A percentile compares a stretch with the other conserved stretches of the same genome.
Conservation (phyloP, 2,797 vertebrate genomes). For the Emydoidea blandingii region DNA sequence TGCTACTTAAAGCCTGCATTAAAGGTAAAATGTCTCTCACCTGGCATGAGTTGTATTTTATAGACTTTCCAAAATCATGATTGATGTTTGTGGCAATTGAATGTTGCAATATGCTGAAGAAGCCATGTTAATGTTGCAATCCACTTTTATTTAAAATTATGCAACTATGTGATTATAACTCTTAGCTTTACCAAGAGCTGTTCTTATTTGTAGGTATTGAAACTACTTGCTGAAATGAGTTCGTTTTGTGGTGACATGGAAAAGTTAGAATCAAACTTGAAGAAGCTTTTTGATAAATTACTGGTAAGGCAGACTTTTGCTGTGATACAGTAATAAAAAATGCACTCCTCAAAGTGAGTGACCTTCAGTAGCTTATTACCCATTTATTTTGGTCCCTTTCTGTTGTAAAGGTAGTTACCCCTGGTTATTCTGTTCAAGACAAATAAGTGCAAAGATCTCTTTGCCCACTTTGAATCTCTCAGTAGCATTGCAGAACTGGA, state of each 20-base stretch:
- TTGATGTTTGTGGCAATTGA: not conserved
- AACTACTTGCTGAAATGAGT: conserved; percentile 98
- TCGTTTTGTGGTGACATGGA: conserved; percentile 99
- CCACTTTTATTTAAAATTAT: not conserved
- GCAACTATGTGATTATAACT: not conserved
- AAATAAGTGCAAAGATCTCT: not conserved
- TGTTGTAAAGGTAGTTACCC: not conserved
- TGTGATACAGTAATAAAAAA: not conserved
- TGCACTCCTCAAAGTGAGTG: not conserved
- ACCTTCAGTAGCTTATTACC: not conserved
- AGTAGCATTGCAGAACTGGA: not conserved
- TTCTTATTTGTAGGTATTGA: conserved; percentile 88
- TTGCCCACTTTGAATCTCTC: not conserved
- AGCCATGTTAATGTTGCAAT: not conserved
- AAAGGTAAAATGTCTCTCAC: not conserved
- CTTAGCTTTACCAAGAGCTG: not conserved
- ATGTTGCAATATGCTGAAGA: not conserved
- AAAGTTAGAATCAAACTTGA: conserved; percentile 96
- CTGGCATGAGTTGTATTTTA: not conserved
- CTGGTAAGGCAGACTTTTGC: conserved; percentile 85
- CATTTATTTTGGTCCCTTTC: not conserved
- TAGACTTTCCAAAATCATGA: not conserved
- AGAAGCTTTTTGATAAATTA: conserved; percentile 95
- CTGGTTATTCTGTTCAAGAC: not conserved
- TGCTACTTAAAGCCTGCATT: not conserved